phyloP scores from a whole-genome alignment of 2,888 invertebrate species.

The Andrena bicolor region DNA sequence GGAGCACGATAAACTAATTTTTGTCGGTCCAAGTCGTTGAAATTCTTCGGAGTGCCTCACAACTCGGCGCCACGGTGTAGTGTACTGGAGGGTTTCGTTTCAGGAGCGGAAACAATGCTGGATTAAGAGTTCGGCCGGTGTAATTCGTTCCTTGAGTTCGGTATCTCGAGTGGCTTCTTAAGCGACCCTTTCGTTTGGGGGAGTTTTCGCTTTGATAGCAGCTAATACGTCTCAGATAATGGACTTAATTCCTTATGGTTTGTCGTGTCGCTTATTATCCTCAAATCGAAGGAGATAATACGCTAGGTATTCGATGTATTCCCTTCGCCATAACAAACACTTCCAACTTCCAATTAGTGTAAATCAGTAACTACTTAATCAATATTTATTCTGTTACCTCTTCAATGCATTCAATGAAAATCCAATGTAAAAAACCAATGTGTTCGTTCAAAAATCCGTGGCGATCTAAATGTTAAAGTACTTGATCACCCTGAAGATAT shows the following conservation, averaged over 20 bases:
- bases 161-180: slow-evolving; percentile 28
- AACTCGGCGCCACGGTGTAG: slow-evolving; percentile 21
- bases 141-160: slow-evolving; percentile 45
- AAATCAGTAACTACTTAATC: too few species aligned
- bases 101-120: slow-evolving; percentile 30
- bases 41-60: slow-evolving; percentile 13
- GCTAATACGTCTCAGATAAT: slow-evolving; percentile 1
- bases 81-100: slow-evolving; percentile 27
- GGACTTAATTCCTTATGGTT: neutral
- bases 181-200: slow-evolving; percentile 21
- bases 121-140: slow-evolving; percentile 45
- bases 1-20: slow-evolving; percentile 25
- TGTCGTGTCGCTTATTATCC: neutral
- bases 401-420: too few species aligned
- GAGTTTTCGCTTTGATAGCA: slow-evolving; percentile 19
- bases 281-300: neutral
- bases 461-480: too few species aligned
- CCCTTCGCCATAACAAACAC: too few species aligned
- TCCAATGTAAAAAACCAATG: too few species aligned
- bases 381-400: too few species aligned
- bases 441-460: too few species aligned
- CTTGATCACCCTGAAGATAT: too few species aligned
- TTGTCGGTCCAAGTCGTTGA: slow-evolving; percentile 12
- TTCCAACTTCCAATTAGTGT: too few species aligned
- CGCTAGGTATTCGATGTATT: too few species aligned